A percentile compares a stretch with the other conserved stretches of the same genome.
Conservation (phyloP, 35 echinoderm and acorn worm genomes). For the Stichopus chloronotus region DNA sequence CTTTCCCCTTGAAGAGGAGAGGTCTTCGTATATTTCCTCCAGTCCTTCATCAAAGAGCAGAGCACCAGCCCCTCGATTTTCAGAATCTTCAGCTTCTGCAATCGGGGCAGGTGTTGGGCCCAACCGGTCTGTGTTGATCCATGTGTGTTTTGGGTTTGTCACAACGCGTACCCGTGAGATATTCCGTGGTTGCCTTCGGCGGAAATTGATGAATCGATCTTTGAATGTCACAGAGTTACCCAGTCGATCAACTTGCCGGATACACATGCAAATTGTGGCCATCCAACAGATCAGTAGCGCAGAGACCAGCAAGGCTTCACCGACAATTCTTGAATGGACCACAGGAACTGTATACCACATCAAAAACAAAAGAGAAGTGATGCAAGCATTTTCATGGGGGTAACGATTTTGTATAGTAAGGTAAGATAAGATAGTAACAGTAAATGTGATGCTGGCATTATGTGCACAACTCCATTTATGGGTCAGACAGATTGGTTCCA, state of each 20-base stretch:
- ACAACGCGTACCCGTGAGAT: not conserved
- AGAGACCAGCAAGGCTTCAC: not conserved
- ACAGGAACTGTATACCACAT: not conserved
- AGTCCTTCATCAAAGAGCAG: no score
- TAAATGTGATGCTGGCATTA: not conserved
- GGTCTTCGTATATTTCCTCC: no score
- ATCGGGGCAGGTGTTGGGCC: not conserved
- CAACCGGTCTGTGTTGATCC: not conserved
- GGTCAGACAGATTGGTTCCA: no score
- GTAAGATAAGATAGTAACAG: not conserved
- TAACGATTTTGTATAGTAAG: not conserved
- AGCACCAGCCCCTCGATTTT: not conserved
- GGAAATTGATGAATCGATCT: conserved; percentile 10
- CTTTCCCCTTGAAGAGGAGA: no score
- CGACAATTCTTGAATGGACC: not conserved
- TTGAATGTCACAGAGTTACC: not conserved
- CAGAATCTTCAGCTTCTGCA: not conserved
- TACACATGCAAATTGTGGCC: conserved; percentile 24
- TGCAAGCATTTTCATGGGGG: not conserved
- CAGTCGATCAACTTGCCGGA: conserved; percentile 1
- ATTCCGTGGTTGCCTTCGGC: not conserved
- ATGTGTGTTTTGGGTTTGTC: not conserved
- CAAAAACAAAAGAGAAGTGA: not conserved
- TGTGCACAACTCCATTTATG: no score
- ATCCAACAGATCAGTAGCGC: conserved; percentile 19